These are phyloP conservation scores for Romanogobio albipinnatus DNA, from an alignment of 2,113 vertebrate genomes.

Conservation along the genomic window DNA sequence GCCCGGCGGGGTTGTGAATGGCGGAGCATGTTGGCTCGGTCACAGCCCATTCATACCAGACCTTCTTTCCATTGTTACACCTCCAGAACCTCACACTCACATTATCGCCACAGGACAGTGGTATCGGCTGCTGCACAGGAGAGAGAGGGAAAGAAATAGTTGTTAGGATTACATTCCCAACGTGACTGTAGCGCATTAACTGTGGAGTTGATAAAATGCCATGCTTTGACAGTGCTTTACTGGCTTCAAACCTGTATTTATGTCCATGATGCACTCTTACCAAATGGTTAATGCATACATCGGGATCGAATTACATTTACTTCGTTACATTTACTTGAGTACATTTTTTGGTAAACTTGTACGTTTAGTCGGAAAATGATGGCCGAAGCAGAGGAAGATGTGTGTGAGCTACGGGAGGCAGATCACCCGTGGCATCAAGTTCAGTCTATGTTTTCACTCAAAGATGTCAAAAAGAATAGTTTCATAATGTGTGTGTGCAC, in stretches of 20 bases:
- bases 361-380: too few relatives aligned
- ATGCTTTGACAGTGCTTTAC: background rate
- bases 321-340: too few relatives aligned
- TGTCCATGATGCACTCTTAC: background rate
- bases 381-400: too few relatives aligned
- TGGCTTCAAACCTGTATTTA: background rate
- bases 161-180: conserved; percentile 19
- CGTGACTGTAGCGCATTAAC: background rate
- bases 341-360: too few relatives aligned
- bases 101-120: conserved; percentile 77
- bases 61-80: conserved; percentile 91
- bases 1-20: conserved; percentile 91
- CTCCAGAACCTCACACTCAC: conserved; percentile 90
- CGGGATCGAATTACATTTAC: too few relatives aligned
- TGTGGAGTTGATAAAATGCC: background rate
- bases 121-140: conserved; percentile 83
- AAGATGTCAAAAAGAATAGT: too few relatives aligned
- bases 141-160: background rate
- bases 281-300: background rate
- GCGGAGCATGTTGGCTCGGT: conserved; percentile 87
- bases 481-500: too few relatives aligned
- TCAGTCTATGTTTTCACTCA: too few relatives aligned
- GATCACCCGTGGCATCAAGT: too few relatives aligned
- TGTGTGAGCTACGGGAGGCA: too few relatives aligned
- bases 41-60: conserved; percentile 96